phyloP scores from a whole-genome alignment of 2,797 vertebrate genomes.

The Falco berigora region DNA sequence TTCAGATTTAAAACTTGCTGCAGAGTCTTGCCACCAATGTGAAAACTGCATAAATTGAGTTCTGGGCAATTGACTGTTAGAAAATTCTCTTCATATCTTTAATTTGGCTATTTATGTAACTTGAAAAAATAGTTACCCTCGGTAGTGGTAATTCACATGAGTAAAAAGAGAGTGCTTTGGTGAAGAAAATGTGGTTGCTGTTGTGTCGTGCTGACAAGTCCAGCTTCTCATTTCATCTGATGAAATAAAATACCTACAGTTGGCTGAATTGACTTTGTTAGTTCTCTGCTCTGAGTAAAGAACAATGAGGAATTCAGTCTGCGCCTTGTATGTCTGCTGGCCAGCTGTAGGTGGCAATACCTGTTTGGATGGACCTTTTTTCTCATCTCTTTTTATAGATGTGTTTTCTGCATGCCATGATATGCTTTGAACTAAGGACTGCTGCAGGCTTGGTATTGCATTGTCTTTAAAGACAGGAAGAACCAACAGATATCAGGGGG shows the following conservation, averaged over 20 bases:
- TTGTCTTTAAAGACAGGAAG: background rate
- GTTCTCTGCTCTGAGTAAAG: background rate
- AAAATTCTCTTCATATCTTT: background rate
- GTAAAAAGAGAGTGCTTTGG: background rate
- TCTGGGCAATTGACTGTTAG: background rate
- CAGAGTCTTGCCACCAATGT: background rate
- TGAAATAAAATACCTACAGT: background rate
- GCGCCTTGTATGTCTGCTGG: background rate
- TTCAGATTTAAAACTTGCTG: background rate
- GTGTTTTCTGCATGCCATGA: background rate
- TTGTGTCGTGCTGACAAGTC: background rate
- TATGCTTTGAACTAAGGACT: background rate
- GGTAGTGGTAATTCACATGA: background rate
- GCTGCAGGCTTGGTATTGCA: background rate
- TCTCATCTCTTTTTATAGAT: background rate
- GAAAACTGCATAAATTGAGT: background rate
- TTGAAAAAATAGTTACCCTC: background rate
- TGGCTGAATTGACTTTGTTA: background rate
- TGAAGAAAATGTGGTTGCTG: background rate
- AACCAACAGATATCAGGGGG: background rate
- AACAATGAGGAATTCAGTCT: background rate
- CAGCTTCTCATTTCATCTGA: background rate
- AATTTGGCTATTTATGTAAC: background rate
- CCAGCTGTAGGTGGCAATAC: background rate
- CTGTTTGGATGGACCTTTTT: background rate